phyloP scores from a whole-genome alignment of 2,113 vertebrate genomes.

The Muscicapa adusta region DNA sequence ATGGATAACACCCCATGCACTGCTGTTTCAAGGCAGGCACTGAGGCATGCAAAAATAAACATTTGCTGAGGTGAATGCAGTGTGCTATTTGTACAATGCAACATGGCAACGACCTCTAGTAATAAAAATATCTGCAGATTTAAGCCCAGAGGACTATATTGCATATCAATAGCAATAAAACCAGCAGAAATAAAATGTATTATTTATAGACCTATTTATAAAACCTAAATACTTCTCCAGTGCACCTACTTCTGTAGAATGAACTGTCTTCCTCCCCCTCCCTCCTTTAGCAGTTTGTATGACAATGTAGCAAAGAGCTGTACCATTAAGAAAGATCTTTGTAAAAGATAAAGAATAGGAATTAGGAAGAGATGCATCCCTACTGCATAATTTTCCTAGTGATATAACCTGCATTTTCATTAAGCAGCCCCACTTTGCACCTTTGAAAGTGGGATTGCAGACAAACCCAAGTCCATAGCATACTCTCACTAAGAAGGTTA shows the following conservation, averaged over 20 bases:
- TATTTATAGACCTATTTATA: constrained; percentile 68
- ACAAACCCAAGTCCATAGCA: neutral
- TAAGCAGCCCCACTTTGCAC: neutral
- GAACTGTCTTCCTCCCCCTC: neutral
- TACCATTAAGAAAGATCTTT: neutral
- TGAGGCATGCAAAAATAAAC: constrained; percentile 61
- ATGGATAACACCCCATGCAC: neutral
- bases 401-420: neutral
- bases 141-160: constrained; percentile 48
- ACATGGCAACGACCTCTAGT: constrained; percentile 38
- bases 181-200: constrained; percentile 64
- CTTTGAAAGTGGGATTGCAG: neutral
- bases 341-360: neutral
- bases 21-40: constrained; percentile 33
- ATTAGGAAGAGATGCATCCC: neutral
- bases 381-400: neutral
- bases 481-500: neutral
- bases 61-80: constrained; percentile 13
- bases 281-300: neutral
- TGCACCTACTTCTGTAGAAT: constrained; percentile 17
- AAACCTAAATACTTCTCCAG: constrained; percentile 49
- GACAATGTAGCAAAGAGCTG: neutral
- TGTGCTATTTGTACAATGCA: constrained; percentile 40
- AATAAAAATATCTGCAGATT: constrained; percentile 64
- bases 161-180: constrained; percentile 66